Percentiles rank a stretch among this genome's conserved stretches.
These are phyloP conservation scores for Adoxophyes honmai DNA, from an alignment of 1,140 invertebrate species.

Conservation along the genomic window DNA sequence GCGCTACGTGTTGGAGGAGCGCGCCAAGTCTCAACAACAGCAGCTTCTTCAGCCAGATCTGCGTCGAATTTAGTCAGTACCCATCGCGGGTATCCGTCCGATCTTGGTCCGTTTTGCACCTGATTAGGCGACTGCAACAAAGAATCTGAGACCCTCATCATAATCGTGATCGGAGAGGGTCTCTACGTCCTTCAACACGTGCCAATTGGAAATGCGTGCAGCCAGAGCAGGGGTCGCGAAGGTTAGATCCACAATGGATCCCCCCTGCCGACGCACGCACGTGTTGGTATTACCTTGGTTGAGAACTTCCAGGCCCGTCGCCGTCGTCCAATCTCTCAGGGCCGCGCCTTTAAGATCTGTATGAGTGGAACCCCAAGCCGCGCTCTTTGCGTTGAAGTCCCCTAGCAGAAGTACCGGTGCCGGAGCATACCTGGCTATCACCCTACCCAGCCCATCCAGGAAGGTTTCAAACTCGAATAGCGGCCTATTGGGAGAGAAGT, in stretches of 20 bases:
- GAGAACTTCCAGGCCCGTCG: not conserved
- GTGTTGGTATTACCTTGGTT: not conserved
- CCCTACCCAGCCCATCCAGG: not conserved
- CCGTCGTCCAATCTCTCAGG: slow-evolving; percentile 11
- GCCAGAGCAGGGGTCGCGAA: too few relatives aligned
- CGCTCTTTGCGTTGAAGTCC: slow-evolving; percentile 26
- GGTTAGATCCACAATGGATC: too few relatives aligned
- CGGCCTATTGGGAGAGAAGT: slow-evolving; percentile 24
- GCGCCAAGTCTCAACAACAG: slow-evolving; percentile 16
- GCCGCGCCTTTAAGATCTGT: slow-evolving; percentile 1
- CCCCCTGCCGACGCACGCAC: too few relatives aligned
- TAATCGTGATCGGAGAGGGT: too few relatives aligned
- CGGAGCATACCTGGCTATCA: not conserved
- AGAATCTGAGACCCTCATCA: too few relatives aligned
- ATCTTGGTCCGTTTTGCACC: too few relatives aligned
- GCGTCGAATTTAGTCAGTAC: too few relatives aligned
- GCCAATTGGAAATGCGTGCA: too few relatives aligned
- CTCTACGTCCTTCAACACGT: too few relatives aligned
- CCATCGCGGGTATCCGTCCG: too few relatives aligned
- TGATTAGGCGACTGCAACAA: too few relatives aligned
- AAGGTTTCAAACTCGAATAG: slow-evolving; percentile 19
- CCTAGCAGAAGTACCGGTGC: slow-evolving; percentile 14
- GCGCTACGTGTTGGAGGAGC: not conserved
- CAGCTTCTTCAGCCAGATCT: too few relatives aligned
- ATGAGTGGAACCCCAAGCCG: slow-evolving; percentile 17